These are phyloP conservation scores for Odontomyia ornata DNA, from an alignment of 2,888 invertebrate genomes.

Conservation along the genomic window DNA sequence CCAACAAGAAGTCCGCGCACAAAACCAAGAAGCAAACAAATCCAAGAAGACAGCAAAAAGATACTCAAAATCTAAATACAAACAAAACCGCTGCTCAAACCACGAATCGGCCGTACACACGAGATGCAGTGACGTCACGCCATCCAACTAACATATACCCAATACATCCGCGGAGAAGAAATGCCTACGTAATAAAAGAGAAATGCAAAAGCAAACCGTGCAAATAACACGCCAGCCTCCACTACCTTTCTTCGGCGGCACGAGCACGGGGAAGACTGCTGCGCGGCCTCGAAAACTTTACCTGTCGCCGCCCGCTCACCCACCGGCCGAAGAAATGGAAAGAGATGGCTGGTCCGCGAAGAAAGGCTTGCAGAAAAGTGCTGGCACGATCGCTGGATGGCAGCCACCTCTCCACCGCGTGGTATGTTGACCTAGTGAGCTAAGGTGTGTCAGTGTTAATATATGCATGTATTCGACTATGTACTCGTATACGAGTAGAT, in stretches of 20 bases:
- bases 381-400: conserved; percentile 29
- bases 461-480: neutral
- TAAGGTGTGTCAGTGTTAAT: conserved; percentile 38
- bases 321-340: conserved; percentile 48
- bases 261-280: conserved; percentile 18
- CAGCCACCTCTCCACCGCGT: conserved; percentile 36
- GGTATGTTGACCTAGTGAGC: conserved; percentile 46
- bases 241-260: conserved; percentile 1
- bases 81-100: conserved; percentile 12
- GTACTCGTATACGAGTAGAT: neutral
- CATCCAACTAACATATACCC: neutral
- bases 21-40: conserved; percentile 23
- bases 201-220: conserved; percentile 39
- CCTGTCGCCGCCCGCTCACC: conserved; percentile 30
- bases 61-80: conserved; percentile 31
- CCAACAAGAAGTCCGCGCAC: conserved; percentile 32
- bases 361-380: conserved; percentile 13
- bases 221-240: conserved; percentile 25
- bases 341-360: conserved; percentile 37
- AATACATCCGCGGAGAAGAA: conserved; percentile 22
- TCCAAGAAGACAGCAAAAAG: conserved; percentile 26
- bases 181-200: conserved; percentile 42
- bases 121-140: conserved; percentile 28
- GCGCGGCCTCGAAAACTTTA: conserved; percentile 46
- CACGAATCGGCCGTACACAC: neutral